These are phyloP conservation scores for Apomyelois bistriatella DNA, from an alignment of 2,888 invertebrate genomes.

Conservation along the genomic window DNA sequence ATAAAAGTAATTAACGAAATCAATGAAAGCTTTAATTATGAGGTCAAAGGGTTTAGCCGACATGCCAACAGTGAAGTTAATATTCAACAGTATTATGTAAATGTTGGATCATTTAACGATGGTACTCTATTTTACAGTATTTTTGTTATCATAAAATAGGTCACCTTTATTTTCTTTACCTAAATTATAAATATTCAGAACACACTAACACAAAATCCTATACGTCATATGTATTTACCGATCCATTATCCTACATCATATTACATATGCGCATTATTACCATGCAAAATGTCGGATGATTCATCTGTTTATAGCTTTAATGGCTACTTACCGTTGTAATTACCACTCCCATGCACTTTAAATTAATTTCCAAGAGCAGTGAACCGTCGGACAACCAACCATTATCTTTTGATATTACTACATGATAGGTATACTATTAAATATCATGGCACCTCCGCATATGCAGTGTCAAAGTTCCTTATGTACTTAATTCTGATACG, in stretches of 20 bases:
- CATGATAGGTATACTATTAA: conserved; percentile 44
- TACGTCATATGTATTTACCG: background rate
- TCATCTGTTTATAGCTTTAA: conserved; percentile 61
- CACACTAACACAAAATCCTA: background rate
- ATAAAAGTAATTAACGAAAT: conserved; percentile 62
- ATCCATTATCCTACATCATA: conserved; percentile 7
- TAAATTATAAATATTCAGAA: no score
- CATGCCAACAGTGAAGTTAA: background rate
- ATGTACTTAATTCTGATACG: conserved; percentile 8
- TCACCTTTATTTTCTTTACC: no score
- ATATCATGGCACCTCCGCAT: conserved; percentile 26
- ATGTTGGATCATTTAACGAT: no score
- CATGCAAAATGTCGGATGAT: conserved; percentile 54
- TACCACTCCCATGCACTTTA: conserved; percentile 68
- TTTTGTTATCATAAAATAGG: no score
- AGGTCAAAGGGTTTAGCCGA: conserved; percentile 21
- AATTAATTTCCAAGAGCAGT: conserved; percentile 68
- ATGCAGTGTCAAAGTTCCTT: conserved; percentile 13
- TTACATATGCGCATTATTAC: conserved; percentile 31
- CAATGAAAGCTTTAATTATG: conserved; percentile 37
- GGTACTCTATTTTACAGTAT: no score
- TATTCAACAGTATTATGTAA: no score
- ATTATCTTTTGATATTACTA: conserved; percentile 58
- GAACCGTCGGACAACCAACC: conserved; percentile 48
- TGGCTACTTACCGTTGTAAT: conserved; percentile 59